Percentiles rank a stretch among this genome's conserved stretches.
phyloP scores from a whole-genome alignment of 2,113 vertebrate species.

The Collichthys lucidus region DNA sequence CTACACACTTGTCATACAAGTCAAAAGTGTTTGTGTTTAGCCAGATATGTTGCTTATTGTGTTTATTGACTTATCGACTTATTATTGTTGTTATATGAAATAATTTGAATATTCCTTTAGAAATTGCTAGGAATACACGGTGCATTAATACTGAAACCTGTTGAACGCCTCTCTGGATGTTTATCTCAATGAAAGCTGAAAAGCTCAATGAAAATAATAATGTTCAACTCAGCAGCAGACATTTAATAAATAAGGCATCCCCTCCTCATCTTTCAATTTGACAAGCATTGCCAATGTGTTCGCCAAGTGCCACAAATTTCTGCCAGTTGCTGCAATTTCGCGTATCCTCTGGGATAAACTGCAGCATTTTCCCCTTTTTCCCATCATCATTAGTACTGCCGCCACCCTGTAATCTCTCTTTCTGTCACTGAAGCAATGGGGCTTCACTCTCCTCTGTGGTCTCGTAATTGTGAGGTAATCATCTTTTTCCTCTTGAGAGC shows the following conservation, averaged over 20 bases:
- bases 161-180: slow-evolving; percentile 22
- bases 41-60: background rate
- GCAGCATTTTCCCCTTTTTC: slow-evolving; percentile 62
- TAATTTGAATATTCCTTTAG: background rate
- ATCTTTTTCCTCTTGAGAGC: slow-evolving; percentile 77
- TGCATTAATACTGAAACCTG: background rate
- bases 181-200: background rate
- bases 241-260: slow-evolving; percentile 22
- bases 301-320: slow-evolving; percentile 56
- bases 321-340: slow-evolving; percentile 60
- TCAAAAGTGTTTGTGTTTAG: slow-evolving; percentile 3
- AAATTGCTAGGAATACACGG: too few species aligned
- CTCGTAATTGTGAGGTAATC: slow-evolving; percentile 79
- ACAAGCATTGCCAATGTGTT: slow-evolving; percentile 26
- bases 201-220: background rate
- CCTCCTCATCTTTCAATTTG: slow-evolving; percentile 43
- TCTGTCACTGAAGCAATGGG: slow-evolving; percentile 70
- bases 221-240: background rate
- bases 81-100: background rate
- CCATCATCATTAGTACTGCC: slow-evolving; percentile 67
- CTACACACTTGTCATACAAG: background rate
- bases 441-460: slow-evolving; percentile 71
- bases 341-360: slow-evolving; percentile 55
- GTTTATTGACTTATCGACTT: background rate
- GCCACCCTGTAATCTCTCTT: slow-evolving; percentile 76